Base-by-base conservation (phyloP, 2,888 invertebrate species). In the Cheiracanthium punctorium region DNA sequence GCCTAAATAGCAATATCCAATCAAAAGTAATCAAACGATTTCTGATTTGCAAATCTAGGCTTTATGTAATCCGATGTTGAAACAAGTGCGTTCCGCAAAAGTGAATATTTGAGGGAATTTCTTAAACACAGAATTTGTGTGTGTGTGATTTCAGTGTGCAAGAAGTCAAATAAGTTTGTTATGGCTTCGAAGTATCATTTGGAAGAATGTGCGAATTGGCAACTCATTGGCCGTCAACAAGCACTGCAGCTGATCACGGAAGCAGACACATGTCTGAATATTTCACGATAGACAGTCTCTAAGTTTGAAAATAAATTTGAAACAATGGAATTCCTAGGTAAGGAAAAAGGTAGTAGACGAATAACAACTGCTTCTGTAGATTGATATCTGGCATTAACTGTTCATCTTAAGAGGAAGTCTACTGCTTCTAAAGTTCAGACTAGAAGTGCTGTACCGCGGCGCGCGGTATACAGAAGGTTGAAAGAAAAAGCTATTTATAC, bases 231-330 rank as follows among this genome's bases (percentile, higher is more conserved):
- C n/a, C 17, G 48, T 12, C 14, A 2, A 48, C 8, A 48, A n/a
- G 48, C 48, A 17, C 1, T 7, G n/a, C 48, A 48, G 17, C 2
- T 17, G 14, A 17, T n/a, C 12, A 48, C n/a, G 48, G 48, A 48
- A 48, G 48, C n/a, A n/a, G 17, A 7, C 12, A 71, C 28, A 28
- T 71, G 43, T 12, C 14, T 71, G n/a, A 37, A 33, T 70, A 70
- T 20, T 37, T 70, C 37, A 70, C 17, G 70, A 37, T 28, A 43
- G 41, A 58, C 28, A 1, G 28, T 64, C 28, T 75, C 0, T 28
- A 37, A 0, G 37, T 12, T 64, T 76, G 67, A 30, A 76, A 67
- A 67, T 33, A 43, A 30, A 41, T 67, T 67, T 58, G 41, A 41
- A 37, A 67, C 29, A 1, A 20, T 65, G 64, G 65, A 75, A 24